Base-by-base conservation (phyloP, 2,888 invertebrate species). In the Sisyra terminalis region DNA sequence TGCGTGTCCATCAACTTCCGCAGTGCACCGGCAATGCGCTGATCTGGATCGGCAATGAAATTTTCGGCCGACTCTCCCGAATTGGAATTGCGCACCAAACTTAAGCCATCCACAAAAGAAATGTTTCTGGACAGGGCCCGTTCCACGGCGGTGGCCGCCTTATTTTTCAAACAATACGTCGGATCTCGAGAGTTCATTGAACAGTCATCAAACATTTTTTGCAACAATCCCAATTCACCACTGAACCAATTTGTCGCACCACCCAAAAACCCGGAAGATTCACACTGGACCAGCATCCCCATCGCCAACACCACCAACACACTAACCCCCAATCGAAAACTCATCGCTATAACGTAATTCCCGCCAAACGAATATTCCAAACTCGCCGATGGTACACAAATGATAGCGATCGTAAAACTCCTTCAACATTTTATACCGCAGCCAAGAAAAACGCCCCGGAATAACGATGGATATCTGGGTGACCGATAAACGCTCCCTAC, bases 1-100 rank as follows among this genome's bases (percentile, higher is more conserved):
- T 80, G 78, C 2, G 77, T 71, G 49, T 71, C 69, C 54, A 78
- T 62, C 48, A 80, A 66, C 49, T 71, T 71, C 55, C 71, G 69
- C 48, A 75, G 64, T 51, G 73, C 67, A 43, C 59, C 60, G 40
- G 63, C 63, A 48, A 75, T 57, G 57, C 70, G 63, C 11, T 49
- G 48, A 46, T 14, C 48, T 35, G 10, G 49, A 47, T 10, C 43
- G 29, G 32, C 43, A 5, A 31, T 9, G 18, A 47, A 43, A 40
- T 43, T 38, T 5, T 24, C 24, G 34, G 39, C 18, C 16, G 47
- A 47, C n/a, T 38, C 31, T 17, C 47, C 48, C 16, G 44, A 32
- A 14, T 38, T 37, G 5, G 24, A 5, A 16, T 35, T 29, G 4
- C 35, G 40, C 6, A 43, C 32, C 32, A 43, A 39, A 17, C 59